Evolutionary conservation across 2,113 vertebrate species (phyloP).

Genomic region (Psammodynastes pulverulentus): DNA sequence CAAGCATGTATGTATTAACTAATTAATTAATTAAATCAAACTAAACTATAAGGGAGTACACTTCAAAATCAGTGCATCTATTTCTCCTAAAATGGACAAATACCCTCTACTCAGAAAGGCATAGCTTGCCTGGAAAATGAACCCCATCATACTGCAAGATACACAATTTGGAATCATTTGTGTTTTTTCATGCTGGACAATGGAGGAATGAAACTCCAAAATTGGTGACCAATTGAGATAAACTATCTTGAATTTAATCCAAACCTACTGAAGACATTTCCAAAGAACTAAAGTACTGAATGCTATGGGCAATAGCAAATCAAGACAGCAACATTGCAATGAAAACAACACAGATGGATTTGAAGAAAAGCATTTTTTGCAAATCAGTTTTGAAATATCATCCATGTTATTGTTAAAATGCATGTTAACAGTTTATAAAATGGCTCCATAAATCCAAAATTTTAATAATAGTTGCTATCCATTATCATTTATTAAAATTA

Average conservation of each 20-base stretch:
- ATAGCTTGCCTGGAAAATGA: neutral
- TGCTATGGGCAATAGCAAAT: neutral
- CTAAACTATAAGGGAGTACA: neutral
- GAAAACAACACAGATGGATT: neutral
- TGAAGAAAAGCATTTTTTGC: neutral
- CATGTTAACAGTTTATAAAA: neutral
- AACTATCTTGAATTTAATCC: neutral
- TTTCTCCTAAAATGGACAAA: neutral
- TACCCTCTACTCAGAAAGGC: neutral
- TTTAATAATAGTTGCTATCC: neutral
- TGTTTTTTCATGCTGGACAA: neutral
- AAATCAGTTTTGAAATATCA: neutral
- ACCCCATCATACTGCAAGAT: neutral
- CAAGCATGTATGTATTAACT: neutral
- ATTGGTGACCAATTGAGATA: neutral
- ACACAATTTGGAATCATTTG: neutral
- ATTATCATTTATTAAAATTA: neutral
- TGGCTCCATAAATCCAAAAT: neutral
- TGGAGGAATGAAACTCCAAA: neutral
- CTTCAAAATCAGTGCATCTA: neutral
- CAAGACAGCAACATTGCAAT: neutral
- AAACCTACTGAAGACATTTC: neutral
- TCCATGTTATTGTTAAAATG: neutral
- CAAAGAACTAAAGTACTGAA: neutral
- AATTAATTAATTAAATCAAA: neutral